phyloP scores from a whole-genome alignment of 1,140 invertebrate genomes.

The Cyclina sinensis region DNA sequence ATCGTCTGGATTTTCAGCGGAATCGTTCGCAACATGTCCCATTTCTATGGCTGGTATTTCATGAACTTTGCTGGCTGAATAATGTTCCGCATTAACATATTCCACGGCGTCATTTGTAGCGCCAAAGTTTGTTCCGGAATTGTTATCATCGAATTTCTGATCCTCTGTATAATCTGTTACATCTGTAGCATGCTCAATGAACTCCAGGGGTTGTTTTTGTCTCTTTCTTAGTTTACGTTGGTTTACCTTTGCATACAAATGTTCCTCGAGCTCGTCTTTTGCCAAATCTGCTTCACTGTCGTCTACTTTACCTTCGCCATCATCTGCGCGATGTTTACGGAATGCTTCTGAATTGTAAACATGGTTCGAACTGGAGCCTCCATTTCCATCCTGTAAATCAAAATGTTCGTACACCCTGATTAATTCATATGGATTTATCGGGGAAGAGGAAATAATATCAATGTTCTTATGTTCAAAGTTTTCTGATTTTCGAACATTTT shows the following conservation, averaged over 20 bases:
- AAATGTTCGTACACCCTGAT: not conserved
- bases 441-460: slow-evolving; percentile 16
- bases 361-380: not conserved
- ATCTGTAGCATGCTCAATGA: not conserved
- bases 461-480: not conserved
- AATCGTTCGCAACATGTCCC: too few species aligned
- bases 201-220: not conserved
- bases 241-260: not conserved
- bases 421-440: slow-evolving; percentile 18
- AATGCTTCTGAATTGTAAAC: not conserved
- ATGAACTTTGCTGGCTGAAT: not conserved
- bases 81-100: not conserved
- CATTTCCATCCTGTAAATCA: not conserved
- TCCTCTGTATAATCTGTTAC: not conserved
- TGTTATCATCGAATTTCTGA: not conserved
- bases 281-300: not conserved
- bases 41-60: too few species aligned
- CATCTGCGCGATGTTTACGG: not conserved
- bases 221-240: slow-evolving; percentile 11
- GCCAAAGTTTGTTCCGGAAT: not conserved
- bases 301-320: not conserved
- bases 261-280: not conserved
- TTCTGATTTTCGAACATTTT: slow-evolving; percentile 7
- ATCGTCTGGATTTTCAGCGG: too few species aligned
- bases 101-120: not conserved